Base-by-base conservation (phyloP, 2,797 vertebrate genomes). In the Molossus alvarezi region DNA sequence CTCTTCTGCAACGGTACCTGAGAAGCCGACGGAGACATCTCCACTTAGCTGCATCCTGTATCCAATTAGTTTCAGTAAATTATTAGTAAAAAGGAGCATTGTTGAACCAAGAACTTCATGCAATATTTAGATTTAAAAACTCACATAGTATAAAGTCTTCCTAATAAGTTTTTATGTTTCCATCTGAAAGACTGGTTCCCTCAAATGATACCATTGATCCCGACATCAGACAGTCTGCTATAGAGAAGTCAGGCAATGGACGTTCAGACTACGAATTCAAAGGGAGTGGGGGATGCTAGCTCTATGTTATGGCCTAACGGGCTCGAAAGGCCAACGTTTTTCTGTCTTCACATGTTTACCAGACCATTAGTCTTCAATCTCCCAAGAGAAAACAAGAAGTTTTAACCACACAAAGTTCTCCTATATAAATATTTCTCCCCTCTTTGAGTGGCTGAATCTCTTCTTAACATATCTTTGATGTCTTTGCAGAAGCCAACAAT, bases 41-140 rank as follows among this genome's bases (percentile, higher is more conserved):
- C 77, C 15, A 25, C 51, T 75, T 97, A 89, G 21, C 27, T 88
- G 21, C 72, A 77, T 89, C 95, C 92, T 95, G 95, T 88, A 79
- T 72, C 92, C 95, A 79, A 85, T 97, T 97, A 97, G 72, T 96
- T 98, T 95, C 96, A 97, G 89, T 64, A 96, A 96, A 83, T 91
- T 82, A 41, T 29, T n/a, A 33, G 85, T 90, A 95, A 97, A 94
- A 96, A 96, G 21, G 83, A 0, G 0, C 53, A 33, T 29, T 97
- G 79, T 94, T 97, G 94, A 97, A 95, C 60, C 62, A 86, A 91
- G 81, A 88, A 5, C 73, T 91, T 91, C 0, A 0, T 79, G 69
- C 17, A 88, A 79, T 55, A 94, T 75, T 71, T 65, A 96, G 57
- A 97, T 95, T 96, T 80, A 90, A 90, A 97, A 96, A 48, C 77